Evolutionary conservation across 2,888 invertebrate genomes (phyloP).

Genomic region (Neria commutata): DNA sequence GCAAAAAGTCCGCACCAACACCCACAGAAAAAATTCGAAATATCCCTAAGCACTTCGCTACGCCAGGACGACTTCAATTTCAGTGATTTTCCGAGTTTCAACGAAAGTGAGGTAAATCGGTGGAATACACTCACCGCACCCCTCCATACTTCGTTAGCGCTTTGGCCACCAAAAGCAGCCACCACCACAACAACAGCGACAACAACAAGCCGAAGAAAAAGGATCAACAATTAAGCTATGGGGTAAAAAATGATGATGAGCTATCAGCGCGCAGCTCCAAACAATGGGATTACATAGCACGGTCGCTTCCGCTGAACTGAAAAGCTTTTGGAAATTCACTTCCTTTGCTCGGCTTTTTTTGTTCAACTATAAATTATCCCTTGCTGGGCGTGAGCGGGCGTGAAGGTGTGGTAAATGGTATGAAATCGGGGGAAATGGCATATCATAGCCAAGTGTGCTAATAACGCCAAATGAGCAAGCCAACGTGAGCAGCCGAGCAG

Average conservation of each 20-base stretch:
- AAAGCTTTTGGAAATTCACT: neutral
- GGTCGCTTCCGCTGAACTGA: neutral
- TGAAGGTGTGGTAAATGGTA: neutral
- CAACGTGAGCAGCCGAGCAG: neutral
- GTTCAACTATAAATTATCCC: neutral
- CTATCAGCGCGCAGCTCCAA: neutral
- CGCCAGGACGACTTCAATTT: too few relatives aligned
- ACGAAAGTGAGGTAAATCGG: too few relatives aligned
- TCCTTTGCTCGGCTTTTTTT: neutral
- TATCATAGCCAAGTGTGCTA: conserved; percentile 4
- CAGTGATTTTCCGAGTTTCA: too few relatives aligned
- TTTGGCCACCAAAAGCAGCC: too few relatives aligned
- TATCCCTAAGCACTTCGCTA: too few relatives aligned
- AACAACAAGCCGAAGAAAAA: too few relatives aligned
- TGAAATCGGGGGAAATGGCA: neutral
- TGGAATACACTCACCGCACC: too few relatives aligned
- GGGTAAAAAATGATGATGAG: conserved; percentile 4
- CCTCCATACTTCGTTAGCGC: too few relatives aligned
- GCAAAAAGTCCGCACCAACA: too few relatives aligned
- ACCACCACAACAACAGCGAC: too few relatives aligned
- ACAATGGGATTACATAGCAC: neutral
- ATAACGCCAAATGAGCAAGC: conserved; percentile 7
- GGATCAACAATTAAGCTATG: conserved; percentile 5
- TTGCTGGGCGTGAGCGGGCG: neutral
- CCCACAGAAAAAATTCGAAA: too few relatives aligned